Conservation (phyloP, 2,113 vertebrate species). For the Eonycteris spelaea region DNA sequence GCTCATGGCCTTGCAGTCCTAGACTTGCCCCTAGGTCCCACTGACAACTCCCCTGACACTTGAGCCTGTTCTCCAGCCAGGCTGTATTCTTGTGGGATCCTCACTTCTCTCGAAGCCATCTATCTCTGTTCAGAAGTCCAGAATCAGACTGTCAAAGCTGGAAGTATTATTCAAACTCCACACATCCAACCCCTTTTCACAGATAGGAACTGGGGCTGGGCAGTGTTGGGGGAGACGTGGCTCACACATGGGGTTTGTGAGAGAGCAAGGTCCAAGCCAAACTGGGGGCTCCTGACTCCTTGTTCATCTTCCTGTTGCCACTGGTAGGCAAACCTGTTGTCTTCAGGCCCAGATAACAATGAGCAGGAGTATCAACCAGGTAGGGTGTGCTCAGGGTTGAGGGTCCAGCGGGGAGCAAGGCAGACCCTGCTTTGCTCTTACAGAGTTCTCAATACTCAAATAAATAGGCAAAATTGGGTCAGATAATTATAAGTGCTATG, state of each 20-base stretch:
- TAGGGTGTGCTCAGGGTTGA: too few species aligned
- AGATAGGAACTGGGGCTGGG: neutral
- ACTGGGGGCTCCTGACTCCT: neutral
- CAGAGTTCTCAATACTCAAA: too few species aligned
- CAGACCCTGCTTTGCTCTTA: neutral
- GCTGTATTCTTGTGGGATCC: neutral
- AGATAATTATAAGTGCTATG: neutral
- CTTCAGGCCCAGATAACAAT: neutral
- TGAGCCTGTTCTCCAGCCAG: neutral
- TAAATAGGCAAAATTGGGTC: fast-evolving
- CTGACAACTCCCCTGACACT: neutral
- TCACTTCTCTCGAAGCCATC: neutral
- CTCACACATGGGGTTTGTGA: neutral
- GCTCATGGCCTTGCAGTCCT: neutral
- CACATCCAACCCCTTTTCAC: neutral
- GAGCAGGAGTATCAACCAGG: neutral
- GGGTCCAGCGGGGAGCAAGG: neutral
- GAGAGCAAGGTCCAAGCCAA: too few species aligned
- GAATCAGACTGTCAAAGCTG: neutral
- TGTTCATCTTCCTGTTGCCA: neutral
- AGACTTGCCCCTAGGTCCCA: neutral
- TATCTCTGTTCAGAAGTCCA: neutral
- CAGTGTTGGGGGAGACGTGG: fast-evolving
- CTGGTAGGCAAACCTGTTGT: neutral
- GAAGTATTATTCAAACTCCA: neutral